Base-by-base conservation (phyloP, 1,140 invertebrate genomes). In the Rhynchophorus ferrugineus region DNA sequence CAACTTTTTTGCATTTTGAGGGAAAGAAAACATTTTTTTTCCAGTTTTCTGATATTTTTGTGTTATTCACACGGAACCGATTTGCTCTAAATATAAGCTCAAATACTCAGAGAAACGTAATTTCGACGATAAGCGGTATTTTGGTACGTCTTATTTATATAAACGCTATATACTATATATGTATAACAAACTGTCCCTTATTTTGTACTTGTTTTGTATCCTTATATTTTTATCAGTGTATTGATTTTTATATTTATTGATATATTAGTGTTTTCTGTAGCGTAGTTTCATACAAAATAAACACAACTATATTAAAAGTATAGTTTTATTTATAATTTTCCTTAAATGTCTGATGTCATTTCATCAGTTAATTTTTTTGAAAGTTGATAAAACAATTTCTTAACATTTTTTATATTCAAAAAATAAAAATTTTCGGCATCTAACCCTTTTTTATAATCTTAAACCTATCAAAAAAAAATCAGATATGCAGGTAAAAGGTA, bases 261-360 rank as follows among this genome's bases (percentile, higher is more conserved):
- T 52, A 52, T 53, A 50, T 55, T 50, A 60, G 48, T 54, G 55
- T 59, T 57, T 47, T 51, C 44, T 50, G 34, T 55, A 58, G 54
- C 54, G 58, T 57, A 60, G 58, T 54, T 47, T 49, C 47, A 43
- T 54, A 48, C 35, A 33, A 50, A 43, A 50, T 49, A 49, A 50
- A 42, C 21, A 21, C 20, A 13, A 11, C n/a, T 5, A 20, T 34
- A 43, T 33, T 19, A n/a, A 49, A 44, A 19, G 35, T 35, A 34
- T n/a, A 35, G 20, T 44, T 8, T 33, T 29, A 14, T 29, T 29
- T 13, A 20, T 44, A 2, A 42, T 42, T 8, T 8, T 8, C 7
- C n/a, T n/a, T n/a, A n/a, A n/a, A n/a, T n/a, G n/a, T n/a, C n/a
- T n/a, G n/a, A n/a, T n/a, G n/a, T n/a, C n/a, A n/a, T n/a, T n/a